phyloP scores from a whole-genome alignment of 2,888 invertebrate genomes.

The Metalampra italica region DNA sequence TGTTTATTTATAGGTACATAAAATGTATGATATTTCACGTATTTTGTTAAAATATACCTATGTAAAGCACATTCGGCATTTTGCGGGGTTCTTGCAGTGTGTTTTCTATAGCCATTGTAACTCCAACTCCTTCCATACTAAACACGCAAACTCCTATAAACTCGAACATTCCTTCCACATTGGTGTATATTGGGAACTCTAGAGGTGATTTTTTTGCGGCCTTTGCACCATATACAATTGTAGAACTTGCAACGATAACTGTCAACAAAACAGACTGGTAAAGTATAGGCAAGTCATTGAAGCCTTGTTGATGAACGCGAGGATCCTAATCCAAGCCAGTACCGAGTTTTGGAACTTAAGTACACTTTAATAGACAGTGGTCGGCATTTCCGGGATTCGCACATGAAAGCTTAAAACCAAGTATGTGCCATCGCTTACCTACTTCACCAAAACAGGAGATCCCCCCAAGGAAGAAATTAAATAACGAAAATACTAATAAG shows the following conservation, averaged over 20 bases:
- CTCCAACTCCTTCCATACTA: conserved; percentile 60
- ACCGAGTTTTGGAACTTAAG: too few relatives aligned
- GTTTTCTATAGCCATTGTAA: conserved; percentile 44
- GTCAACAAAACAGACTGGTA: conserved; percentile 8
- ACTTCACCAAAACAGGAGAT: too few relatives aligned
- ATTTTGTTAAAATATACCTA: conserved; percentile 23
- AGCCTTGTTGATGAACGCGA: too few relatives aligned
- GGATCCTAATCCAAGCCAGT: too few relatives aligned
- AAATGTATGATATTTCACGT: too few relatives aligned
- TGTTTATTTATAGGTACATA: too few relatives aligned
- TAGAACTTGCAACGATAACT: conserved; percentile 32
- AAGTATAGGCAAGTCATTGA: background rate
- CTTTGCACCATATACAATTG: conserved; percentile 31
- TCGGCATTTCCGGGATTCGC: too few relatives aligned
- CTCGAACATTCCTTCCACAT: conserved; percentile 28
- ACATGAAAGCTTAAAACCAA: too few relatives aligned
- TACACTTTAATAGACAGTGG: too few relatives aligned
- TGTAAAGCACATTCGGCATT: conserved; percentile 30
- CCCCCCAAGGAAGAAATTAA: too few relatives aligned
- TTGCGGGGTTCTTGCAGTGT: conserved; percentile 40
- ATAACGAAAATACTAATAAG: too few relatives aligned
- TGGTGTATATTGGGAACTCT: conserved; percentile 26
- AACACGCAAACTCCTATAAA: conserved; percentile 74
- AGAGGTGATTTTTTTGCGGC: background rate
- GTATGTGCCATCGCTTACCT: too few relatives aligned